These are phyloP conservation scores for Catocala fraxini DNA, from an alignment of 2,888 invertebrate genomes.

Conservation along the genomic window DNA sequence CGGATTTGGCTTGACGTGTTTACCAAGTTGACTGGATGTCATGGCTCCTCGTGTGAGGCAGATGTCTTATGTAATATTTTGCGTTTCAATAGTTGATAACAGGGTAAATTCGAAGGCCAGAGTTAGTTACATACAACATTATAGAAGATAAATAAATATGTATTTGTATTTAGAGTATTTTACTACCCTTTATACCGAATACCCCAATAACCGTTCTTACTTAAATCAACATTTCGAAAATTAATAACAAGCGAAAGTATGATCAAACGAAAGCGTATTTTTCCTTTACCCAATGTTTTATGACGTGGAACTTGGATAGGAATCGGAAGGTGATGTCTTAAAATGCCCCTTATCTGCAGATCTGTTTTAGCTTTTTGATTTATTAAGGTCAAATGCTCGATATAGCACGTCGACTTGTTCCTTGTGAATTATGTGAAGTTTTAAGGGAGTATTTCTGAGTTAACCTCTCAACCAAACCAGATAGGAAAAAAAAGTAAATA, in stretches of 20 bases:
- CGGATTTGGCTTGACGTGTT: no score
- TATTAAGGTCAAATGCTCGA: slow-evolving; percentile 61
- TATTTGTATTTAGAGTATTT: neutral
- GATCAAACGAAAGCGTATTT: slow-evolving; percentile 20
- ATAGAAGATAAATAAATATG: no score
- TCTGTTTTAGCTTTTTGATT: slow-evolving; percentile 71
- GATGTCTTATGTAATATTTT: no score
- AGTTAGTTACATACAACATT: no score
- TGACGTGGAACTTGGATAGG: slow-evolving; percentile 34
- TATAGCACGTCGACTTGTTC: slow-evolving; percentile 44
- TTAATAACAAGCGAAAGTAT: slow-evolving; percentile 20
- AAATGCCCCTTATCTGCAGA: slow-evolving; percentile 69
- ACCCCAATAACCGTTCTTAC: slow-evolving; percentile 6
- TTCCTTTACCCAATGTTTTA: slow-evolving; percentile 22
- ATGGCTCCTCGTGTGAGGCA: no score
- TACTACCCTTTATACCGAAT: neutral
- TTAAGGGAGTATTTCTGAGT: no score
- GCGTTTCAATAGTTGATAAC: no score
- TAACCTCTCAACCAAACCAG: no score
- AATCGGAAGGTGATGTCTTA: slow-evolving; percentile 59
- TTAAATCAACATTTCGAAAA: slow-evolving; percentile 25
- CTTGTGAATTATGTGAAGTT: slow-evolving; percentile 14
- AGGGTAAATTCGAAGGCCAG: no score
- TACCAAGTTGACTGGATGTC: no score
- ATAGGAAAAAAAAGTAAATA: no score